Evolutionary conservation across 2,797 vertebrate species (phyloP).

Genomic region (Poliocrania exsul): DNA sequence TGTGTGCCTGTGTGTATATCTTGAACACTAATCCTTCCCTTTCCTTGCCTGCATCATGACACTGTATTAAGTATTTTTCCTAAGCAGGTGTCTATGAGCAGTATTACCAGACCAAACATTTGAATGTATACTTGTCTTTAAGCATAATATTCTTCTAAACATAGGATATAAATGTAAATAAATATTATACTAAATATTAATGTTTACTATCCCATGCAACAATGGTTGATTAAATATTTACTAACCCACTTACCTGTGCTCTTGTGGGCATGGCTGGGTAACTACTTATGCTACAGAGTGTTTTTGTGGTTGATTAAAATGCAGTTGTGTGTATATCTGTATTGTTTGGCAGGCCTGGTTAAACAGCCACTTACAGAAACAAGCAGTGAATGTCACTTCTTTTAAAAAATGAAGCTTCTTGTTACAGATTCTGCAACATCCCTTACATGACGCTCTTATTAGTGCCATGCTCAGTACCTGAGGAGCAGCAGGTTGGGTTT

Average conservation of each 20-base stretch:
- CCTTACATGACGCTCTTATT: not conserved
- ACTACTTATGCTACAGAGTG: conserved; percentile 1
- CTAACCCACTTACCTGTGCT: conserved; percentile 42
- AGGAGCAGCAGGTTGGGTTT: conserved; percentile 45
- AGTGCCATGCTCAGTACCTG: not conserved
- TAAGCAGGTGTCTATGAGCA: not conserved
- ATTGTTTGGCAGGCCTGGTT: not conserved
- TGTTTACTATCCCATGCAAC: conserved; percentile 20
- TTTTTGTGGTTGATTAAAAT: conserved; percentile 54
- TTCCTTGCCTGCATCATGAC: not conserved
- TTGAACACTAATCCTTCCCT: not conserved
- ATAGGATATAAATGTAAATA: conserved; percentile 41
- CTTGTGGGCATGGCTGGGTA: conserved; percentile 14
- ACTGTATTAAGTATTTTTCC: not conserved
- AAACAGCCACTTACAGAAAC: conserved; percentile 27
- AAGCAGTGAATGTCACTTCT: not conserved
- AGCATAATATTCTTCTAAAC: conserved; percentile 14
- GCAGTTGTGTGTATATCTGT: not conserved
- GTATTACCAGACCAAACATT: conserved; percentile 9
- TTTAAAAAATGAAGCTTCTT: not conserved
- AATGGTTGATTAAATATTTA: conserved; percentile 63
- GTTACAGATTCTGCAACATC: not conserved
- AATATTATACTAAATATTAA: conserved; percentile 53
- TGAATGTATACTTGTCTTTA: conserved; percentile 2
- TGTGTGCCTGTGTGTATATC: not conserved